Conservation (phyloP, 2,797 vertebrate species). For the Cossypha niveicapilla region DNA sequence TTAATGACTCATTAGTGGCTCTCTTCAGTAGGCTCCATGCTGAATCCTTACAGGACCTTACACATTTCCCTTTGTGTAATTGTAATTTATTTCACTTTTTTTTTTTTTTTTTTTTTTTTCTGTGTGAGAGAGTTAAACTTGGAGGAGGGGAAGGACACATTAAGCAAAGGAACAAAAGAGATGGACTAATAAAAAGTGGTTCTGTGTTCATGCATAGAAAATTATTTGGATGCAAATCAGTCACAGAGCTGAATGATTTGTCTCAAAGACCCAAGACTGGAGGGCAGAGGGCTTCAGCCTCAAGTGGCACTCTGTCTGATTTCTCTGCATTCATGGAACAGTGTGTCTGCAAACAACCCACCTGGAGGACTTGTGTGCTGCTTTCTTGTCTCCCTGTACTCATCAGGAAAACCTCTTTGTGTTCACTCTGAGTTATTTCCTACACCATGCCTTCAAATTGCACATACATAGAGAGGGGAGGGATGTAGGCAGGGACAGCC, state of each 20-base stretch:
- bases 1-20: slow-evolving; percentile 21
- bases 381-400: not conserved
- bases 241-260: slow-evolving; percentile 13
- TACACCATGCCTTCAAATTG: not conserved
- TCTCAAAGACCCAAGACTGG: not conserved
- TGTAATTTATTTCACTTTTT: not conserved
- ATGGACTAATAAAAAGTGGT: not conserved
- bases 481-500: not conserved
- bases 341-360: not conserved
- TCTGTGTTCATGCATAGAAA: slow-evolving; percentile 6
- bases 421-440: not conserved
- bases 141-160: not conserved
- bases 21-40: not conserved
- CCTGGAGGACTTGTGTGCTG: not conserved
- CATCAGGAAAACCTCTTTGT: not conserved
- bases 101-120: not conserved
- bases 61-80: not conserved
- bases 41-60: not conserved
- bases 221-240: slow-evolving; percentile 49
- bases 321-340: not conserved
- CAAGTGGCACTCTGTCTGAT: slow-evolving; percentile 5
- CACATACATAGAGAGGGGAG: not conserved
- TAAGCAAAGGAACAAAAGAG: slow-evolving; percentile 18
- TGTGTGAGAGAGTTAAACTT: not conserved
- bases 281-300: not conserved